A percentile compares a stretch with the other conserved stretches of the same genome.
phyloP scores from a whole-genome alignment of 2,888 invertebrate genomes.

The Limenitis camilla region DNA sequence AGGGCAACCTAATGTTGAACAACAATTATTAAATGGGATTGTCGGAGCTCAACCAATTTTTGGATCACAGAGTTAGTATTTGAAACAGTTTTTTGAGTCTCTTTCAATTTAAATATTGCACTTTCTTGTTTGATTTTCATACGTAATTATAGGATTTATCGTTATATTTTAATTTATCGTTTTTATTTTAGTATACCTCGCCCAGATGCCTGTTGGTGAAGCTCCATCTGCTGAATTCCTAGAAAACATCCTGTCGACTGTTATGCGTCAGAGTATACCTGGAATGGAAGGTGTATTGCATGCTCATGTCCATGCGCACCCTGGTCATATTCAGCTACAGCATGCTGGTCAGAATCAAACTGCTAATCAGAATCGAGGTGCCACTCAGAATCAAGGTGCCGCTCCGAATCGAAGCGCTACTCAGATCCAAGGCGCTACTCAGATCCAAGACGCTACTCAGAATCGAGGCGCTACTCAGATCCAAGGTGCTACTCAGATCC shows the following conservation, averaged over 20 bases:
- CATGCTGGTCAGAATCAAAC: neutral
- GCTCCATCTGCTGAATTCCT: constrained; percentile 42
- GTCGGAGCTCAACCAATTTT: constrained; percentile 15
- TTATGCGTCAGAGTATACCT: constrained; percentile 44
- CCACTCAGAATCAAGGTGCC: neutral
- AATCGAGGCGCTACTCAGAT: too few relatives aligned
- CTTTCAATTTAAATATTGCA: constrained; percentile 2
- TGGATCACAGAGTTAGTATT: constrained; percentile 28
- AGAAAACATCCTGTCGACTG: constrained; percentile 44
- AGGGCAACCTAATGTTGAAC: neutral
- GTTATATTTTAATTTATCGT: neutral
- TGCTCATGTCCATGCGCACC: constrained; percentile 26
- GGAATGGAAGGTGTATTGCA: constrained; percentile 35
- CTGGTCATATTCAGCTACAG: neutral
- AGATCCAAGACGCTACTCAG: neutral
- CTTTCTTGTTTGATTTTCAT: neutral
- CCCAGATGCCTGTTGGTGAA: constrained; percentile 41
- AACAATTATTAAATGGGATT: constrained; percentile 17
- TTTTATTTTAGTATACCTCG: constrained; percentile 34
- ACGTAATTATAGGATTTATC: neutral
- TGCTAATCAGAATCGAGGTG: neutral
- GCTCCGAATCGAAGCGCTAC: neutral
- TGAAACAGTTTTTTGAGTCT: neutral
- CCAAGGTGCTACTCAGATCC: too few relatives aligned
- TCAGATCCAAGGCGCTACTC: neutral